Evolutionary conservation across 2,888 invertebrate genomes (phyloP).

Genomic region (Smittia sp.): DNA sequence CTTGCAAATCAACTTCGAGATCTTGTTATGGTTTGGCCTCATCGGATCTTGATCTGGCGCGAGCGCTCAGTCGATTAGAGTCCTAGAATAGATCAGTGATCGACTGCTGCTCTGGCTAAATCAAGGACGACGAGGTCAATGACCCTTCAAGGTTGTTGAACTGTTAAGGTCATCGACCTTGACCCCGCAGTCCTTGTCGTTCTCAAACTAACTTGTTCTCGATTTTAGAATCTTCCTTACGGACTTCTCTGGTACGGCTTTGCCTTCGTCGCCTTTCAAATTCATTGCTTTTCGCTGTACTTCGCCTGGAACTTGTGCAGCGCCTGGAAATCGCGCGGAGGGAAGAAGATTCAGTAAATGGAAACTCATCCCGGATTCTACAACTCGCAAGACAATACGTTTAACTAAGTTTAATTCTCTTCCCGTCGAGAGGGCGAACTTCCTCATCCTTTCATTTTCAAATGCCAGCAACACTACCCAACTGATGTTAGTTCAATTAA

Average conservation of each 20-base stretch:
- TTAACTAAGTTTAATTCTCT: not conserved
- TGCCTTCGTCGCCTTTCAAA: conserved; percentile 79
- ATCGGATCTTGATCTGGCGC: too few species aligned
- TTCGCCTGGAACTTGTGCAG: conserved; percentile 78
- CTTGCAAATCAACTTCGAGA: not conserved
- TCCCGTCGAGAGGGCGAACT: not conserved
- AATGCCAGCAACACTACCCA: too few species aligned
- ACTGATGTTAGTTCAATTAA: too few species aligned
- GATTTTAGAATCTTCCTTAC: conserved; percentile 81
- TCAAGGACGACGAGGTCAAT: too few species aligned
- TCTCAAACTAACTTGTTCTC: not conserved
- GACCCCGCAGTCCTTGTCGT: too few species aligned
- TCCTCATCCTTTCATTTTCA: not conserved
- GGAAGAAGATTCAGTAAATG: conserved; percentile 57
- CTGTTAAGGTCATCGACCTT: too few species aligned
- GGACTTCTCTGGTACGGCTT: conserved; percentile 92
- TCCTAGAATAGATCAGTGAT: too few species aligned
- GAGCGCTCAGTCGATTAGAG: too few species aligned
- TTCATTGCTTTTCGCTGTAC: conserved; percentile 81
- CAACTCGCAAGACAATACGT: conserved; percentile 26
- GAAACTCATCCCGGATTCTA: not conserved
- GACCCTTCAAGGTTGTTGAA: too few species aligned
- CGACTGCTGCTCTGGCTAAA: too few species aligned
- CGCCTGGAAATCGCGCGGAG: conserved; percentile 78
- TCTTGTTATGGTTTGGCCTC: too few species aligned